Evolutionary conservation across 2,888 invertebrate species (phyloP), one percentile per base, ranked within the genome.

Genomic region (Eupithecia exiguata): DNA sequence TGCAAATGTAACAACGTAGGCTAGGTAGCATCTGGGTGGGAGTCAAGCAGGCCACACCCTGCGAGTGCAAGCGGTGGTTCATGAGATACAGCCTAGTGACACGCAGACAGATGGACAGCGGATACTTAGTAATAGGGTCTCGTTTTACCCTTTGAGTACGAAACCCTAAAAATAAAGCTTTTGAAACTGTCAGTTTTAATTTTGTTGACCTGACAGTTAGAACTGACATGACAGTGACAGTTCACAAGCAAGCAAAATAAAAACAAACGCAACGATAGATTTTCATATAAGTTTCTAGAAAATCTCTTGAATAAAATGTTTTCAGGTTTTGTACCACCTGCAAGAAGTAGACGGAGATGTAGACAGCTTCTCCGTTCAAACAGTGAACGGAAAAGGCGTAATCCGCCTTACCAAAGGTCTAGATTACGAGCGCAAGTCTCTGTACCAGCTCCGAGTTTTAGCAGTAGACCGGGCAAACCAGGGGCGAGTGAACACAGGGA

Each of bases 401-500:
- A 95, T 98, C 67, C 95, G 97, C 71, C 95, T 98, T 7, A 95
- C 96, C 70, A 97, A 97, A 77, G 94, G 95, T 62, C 94, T 98
- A 80, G 98, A 98, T 92, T 98, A 98, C 86, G 98, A 98, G 87
- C 95, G 95, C 69, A 98, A 98, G 90, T 97, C 97, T 67, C 91
- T 98, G 30, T 98, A 98, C 86, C 98, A 98, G 89, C 92, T 98
- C 68, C 95, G 97, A 80, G 95, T 98, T 5, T 89, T 98, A 77
- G 98, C 98, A 0, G 96, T 97, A 4, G 98, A 98, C 89, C 95
- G 98, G 70, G 98, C 98, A 1, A 98, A 97, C 87, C 96, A 97
- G 89, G 96, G 97, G 49, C 93, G 96, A 10, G 95, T 98, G n/a
- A 98, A 98, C 87, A 98, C 98, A 0, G 98, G 98, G 30, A 98